Evolutionary conservation across 2,113 vertebrate genomes (phyloP), one percentile per base, ranked within the genome.

Genomic region (Stigmatopora argus): DNA sequence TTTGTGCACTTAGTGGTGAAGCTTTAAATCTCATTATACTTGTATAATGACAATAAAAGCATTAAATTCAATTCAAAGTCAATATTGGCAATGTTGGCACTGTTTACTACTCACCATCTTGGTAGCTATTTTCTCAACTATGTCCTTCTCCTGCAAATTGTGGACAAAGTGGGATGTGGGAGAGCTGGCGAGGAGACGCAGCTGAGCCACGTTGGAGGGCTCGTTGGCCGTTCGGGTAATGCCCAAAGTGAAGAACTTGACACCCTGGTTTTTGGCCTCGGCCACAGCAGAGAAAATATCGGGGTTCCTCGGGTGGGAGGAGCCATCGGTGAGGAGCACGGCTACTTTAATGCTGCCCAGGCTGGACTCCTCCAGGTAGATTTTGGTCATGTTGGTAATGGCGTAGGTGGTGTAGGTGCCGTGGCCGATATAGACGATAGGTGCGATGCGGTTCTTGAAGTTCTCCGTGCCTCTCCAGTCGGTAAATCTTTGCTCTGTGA

Each of bases 371-470:
- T 91, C 91, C 83, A 87, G 66, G 76, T 93, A 97, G 53, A 96
- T 91, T 66, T 87, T 90, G 57, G 95, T 97, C 78, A 96, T 91
- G 83, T 97, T 96, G 75, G 93, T 96, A 80, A 96, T 93, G 78
- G 95, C 95, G 0, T 95, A 95, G 56, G 94, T 95, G 69, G 93
- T 94, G 75, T 93, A 96, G 70, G 94, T 96, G 64, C 93, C 94
- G 0, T 96, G 94, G 15, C 94, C 94, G 41, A 94, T 95, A 83
- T 92, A 93, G 47, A 86, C 15, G 45, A 96, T 92, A 49, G 93
- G 90, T 23, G 83, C 55, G 47, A 95, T 77, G 31, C 65, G 88
- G 51, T 74, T 83, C 87, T 91, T 94, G 86, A 97, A 96, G 72
- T 88, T 87, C 45, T 93, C 92, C 0, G 83, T 78, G 61, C 93